phyloP scores from a whole-genome alignment of 2,113 vertebrate species.

The Epinephelus cyanopodus region DNA sequence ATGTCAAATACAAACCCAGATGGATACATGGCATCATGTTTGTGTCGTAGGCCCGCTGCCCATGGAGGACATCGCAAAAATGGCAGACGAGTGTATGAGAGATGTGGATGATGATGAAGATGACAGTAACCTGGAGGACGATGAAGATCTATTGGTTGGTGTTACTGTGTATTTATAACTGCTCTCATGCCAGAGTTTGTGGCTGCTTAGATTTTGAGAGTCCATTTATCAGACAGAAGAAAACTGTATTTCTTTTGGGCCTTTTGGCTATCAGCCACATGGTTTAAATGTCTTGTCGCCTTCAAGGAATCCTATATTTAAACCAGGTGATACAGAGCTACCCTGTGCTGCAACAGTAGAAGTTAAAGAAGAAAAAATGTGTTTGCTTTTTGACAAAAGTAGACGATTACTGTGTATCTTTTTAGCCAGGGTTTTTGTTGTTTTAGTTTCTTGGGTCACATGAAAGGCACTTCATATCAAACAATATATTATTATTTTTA shows the following conservation, averaged over 20 bases:
- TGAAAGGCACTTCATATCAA: neutral
- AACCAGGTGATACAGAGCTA: no score
- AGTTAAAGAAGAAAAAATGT: no score
- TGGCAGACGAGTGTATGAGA: conserved; percentile 95
- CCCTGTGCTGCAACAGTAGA: no score
- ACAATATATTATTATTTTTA: no score
- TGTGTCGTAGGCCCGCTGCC: conserved; percentile 89
- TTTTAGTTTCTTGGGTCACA: neutral
- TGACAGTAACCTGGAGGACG: conserved; percentile 84
- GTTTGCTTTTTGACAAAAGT: neutral
- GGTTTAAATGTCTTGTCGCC: neutral
- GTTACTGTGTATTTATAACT: neutral
- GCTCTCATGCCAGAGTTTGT: neutral
- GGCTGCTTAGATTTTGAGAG: neutral
- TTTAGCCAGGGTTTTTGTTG: neutral
- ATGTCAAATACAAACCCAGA: neutral
- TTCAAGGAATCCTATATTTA: no score
- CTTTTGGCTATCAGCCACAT: neutral
- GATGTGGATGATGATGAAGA: conserved; percentile 90
- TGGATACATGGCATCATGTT: neutral
- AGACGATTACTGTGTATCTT: neutral
- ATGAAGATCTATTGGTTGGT: conserved; percentile 93
- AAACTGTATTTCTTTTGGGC: no score
- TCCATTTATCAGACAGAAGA: neutral
- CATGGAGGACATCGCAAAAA: conserved; percentile 94